Conservation (phyloP, 2,888 invertebrate genomes). For the Drosophila subsilvestris region DNA sequence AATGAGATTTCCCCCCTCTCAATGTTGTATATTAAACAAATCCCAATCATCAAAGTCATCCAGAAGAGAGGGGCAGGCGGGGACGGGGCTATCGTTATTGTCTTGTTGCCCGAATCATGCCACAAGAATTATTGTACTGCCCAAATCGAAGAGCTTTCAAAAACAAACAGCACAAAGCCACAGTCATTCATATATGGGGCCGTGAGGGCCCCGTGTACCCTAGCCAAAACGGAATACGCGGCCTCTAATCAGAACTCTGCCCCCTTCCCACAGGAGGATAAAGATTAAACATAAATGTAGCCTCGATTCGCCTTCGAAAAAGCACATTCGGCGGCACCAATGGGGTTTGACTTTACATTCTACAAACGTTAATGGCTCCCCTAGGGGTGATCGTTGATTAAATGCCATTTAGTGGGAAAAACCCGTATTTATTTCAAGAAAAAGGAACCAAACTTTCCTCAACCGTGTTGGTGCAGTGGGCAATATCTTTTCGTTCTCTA, state of each 20-base stretch:
- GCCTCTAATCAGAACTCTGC: constrained; percentile 7
- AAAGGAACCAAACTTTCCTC: background rate
- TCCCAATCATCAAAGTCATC: constrained; percentile 51
- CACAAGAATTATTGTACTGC: constrained; percentile 40
- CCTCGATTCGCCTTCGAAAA: too few species aligned
- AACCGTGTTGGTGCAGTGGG: background rate
- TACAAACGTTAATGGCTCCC: background rate
- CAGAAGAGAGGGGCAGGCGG: background rate
- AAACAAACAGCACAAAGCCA: constrained; percentile 7
- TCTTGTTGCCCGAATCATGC: constrained; percentile 66
- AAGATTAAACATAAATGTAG: constrained; percentile 3
- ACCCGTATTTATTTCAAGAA: background rate
- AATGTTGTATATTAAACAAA: constrained; percentile 72
- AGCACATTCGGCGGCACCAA: too few species aligned
- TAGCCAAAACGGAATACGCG: constrained; percentile 16
- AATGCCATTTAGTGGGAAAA: background rate
- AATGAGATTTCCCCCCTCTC: background rate
- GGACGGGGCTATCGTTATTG: constrained; percentile 65
- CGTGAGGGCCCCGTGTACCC: constrained; percentile 16
- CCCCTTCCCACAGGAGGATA: constrained; percentile 11
- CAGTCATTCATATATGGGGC: constrained; percentile 1
- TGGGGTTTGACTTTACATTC: background rate
- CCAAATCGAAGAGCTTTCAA: constrained; percentile 40
- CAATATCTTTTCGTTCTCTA: background rate
- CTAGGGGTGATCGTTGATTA: background rate